These are phyloP conservation scores for Sebastes alutus DNA, from an alignment of 2,797 vertebrate species.

Conservation along the genomic window DNA sequence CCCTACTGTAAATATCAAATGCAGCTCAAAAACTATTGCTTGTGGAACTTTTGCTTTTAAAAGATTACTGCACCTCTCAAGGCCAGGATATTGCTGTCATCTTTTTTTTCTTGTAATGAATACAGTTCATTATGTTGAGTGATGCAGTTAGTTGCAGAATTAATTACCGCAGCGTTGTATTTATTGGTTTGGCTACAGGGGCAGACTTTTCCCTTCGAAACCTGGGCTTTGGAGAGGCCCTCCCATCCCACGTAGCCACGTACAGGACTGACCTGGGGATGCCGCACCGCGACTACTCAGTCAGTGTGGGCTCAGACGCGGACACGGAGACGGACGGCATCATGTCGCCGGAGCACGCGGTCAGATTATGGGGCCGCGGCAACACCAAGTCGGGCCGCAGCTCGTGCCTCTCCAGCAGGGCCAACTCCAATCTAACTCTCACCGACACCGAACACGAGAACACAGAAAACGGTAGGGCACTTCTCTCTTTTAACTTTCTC, in stretches of 20 bases:
- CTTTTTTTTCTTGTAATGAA: conserved; percentile 9
- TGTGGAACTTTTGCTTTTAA: conserved; percentile 16
- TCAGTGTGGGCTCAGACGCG: conserved; percentile 91
- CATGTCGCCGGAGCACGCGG: conserved; percentile 92
- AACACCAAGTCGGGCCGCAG: conserved; percentile 95
- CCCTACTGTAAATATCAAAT: conserved; percentile 31
- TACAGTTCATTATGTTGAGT: conserved; percentile 25
- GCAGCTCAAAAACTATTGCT: conserved; percentile 3
- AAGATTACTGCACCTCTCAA: neutral
- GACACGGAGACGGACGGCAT: conserved; percentile 94
- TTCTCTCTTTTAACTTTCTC: neutral
- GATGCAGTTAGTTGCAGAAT: neutral
- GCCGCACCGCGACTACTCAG: conserved; percentile 92
- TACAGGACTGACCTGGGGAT: conserved; percentile 91
- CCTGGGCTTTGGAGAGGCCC: conserved; percentile 90
- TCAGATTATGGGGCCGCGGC: conserved; percentile 91
- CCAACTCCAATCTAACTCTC: conserved; percentile 98
- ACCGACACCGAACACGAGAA: conserved; percentile 98
- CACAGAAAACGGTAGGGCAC: conserved; percentile 89
- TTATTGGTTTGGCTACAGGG: conserved; percentile 74
- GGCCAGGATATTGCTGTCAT: conserved; percentile 16
- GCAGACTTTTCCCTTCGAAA: conserved; percentile 93
- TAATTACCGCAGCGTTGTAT: conserved; percentile 23
- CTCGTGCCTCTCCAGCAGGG: conserved; percentile 96
- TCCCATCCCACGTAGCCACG: conserved; percentile 87